Conservation (phyloP, 1,140 invertebrate species). For the Eumaeus atala region DNA sequence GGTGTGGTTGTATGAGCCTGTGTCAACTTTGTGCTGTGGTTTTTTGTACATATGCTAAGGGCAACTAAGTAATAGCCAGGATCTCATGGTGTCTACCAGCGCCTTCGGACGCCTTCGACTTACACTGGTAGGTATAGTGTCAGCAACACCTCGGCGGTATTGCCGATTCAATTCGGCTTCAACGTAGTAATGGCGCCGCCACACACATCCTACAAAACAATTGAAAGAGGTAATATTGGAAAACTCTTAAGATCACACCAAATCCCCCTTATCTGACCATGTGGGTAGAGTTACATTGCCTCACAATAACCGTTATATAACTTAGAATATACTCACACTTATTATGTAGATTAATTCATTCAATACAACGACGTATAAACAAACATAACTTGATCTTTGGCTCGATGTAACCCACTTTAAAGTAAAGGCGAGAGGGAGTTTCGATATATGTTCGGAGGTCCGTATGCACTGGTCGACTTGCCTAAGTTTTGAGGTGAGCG, state of each 20-base stretch:
- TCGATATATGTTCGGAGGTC: conserved; percentile 31
- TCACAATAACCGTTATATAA: conserved; percentile 52
- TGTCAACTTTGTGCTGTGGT: too few species aligned
- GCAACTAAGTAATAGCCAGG: too few species aligned
- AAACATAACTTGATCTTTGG: conserved; percentile 31
- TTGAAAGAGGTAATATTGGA: too few species aligned
- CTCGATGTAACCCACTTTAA: conserved; percentile 14
- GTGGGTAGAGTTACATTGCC: conserved; percentile 44
- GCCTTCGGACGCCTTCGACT: too few species aligned
- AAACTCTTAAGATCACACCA: background rate
- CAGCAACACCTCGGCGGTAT: too few species aligned
- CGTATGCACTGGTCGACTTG: conserved; percentile 30
- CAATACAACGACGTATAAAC: conserved; percentile 30
- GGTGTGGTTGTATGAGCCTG: too few species aligned
- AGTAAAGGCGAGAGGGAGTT: conserved; percentile 5
- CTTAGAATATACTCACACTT: conserved; percentile 31
- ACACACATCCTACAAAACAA: too few species aligned
- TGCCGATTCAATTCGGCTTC: too few species aligned
- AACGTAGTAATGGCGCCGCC: too few species aligned
- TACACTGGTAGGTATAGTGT: too few species aligned
- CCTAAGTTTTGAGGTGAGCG: conserved; percentile 56
- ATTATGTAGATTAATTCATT: conserved; percentile 56
- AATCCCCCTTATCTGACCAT: conserved; percentile 15
- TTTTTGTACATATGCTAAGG: too few species aligned
- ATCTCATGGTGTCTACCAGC: too few species aligned